Base-by-base conservation (phyloP, 2,113 vertebrate species). In the Rhadina sibilatrix region DNA sequence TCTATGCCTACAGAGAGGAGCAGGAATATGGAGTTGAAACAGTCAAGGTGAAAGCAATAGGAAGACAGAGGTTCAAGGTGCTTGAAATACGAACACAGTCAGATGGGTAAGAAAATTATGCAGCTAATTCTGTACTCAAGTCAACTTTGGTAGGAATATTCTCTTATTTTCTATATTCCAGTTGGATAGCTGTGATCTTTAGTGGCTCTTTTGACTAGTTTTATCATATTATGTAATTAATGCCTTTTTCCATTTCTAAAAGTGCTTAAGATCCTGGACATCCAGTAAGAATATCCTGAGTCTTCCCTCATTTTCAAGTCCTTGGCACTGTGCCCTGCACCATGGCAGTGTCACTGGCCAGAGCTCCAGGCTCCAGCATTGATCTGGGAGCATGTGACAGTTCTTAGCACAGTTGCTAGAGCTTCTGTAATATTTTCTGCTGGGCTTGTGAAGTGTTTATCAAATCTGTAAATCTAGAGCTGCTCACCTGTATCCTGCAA, bases 11-110 rank as follows among this genome's bases (percentile, higher is more conserved):
- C 91, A 97, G 99, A 40, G 99, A 99, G 95, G 99, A 99, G 87
- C 99, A 99, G 94, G 99, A 99, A 21, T 99, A 99, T 15, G 99
- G 99, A 52, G 99, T 99, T 40, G 99, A 99, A 97, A 99, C 99
- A 0, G 99, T 99, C 69, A 99, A 99, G 98, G 99, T 99, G 96
- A 99, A 99, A 96, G 99, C 99, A 24, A 92, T 99, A 65, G 99
- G 99, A 76, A 98, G 99, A 90, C 99, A 99, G 81, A 98, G 99
- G 87, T 99, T 99, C 97, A 99, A 99, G 96, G 99, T 99, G 89
- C 99, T 99, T 38, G 99, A 99, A 94, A 98, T 99, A 78, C 98
- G 99, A 95, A 99, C 99, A 30, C 99, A 99, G 94, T 98, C 99
- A 47, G 99, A 99, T 59, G 99, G 99, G 99, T 99, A 97, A 98